Evolutionary conservation across 2,113 vertebrate genomes (phyloP).

Genomic region (Phaetusa simplex): DNA sequence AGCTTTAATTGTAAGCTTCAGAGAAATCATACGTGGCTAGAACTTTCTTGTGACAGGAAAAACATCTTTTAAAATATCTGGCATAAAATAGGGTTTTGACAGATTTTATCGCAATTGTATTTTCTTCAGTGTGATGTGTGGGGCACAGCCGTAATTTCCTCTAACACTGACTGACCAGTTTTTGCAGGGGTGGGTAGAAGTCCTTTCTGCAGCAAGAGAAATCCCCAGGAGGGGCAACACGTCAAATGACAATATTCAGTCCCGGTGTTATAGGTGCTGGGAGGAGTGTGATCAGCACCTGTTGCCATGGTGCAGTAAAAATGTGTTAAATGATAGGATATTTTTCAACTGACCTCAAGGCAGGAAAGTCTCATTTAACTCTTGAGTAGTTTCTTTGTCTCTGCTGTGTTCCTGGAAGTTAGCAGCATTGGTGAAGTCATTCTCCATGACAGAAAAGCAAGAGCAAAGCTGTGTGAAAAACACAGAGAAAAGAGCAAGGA

Average conservation of each 20-base stretch:
- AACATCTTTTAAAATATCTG: background rate
- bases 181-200: background rate
- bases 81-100: background rate
- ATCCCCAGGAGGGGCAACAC: background rate
- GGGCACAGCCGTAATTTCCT: background rate
- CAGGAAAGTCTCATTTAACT: background rate
- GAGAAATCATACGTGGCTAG: background rate
- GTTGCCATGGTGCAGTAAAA: background rate
- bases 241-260: background rate
- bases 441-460: background rate
- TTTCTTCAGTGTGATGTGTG: background rate
- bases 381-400: background rate
- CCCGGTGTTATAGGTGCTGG: background rate
- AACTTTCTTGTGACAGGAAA: background rate
- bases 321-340: background rate
- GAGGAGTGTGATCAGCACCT: background rate
- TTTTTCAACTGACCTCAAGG: background rate
- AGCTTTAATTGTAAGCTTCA: background rate
- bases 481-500: background rate
- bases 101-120: background rate
- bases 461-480: background rate
- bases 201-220: background rate
- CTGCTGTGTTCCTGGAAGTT: background rate
- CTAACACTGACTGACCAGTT: fast-evolving
- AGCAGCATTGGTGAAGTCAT: background rate